Evolutionary conservation across 2,888 invertebrate species (phyloP).

Genomic region (Venustoraphidia nigricollis): DNA sequence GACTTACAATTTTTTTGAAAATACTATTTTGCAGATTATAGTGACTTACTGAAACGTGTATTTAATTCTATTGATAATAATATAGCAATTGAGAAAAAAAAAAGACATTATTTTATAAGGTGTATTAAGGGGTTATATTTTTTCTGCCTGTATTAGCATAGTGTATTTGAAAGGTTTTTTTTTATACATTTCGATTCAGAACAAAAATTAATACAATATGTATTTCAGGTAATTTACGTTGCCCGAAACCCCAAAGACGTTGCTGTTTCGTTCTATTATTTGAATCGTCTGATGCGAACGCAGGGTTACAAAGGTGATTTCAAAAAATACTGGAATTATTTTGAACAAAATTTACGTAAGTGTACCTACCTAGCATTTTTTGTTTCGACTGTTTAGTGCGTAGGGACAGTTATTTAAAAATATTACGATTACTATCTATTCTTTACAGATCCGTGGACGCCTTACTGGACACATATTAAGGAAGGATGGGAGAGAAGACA

Average conservation of each 20-base stretch:
- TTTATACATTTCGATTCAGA: background rate
- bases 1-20: no score
- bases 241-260: constrained; percentile 78
- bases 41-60: no score
- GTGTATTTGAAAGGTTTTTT: no score
- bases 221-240: constrained; percentile 55
- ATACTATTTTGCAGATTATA: no score
- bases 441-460: constrained; percentile 49
- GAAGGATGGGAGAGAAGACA: constrained; percentile 56
- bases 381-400: background rate
- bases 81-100: no score
- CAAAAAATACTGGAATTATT: constrained; percentile 53
- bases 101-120: no score
- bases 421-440: background rate
- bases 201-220: background rate
- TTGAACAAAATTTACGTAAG: constrained; percentile 50
- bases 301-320: constrained; percentile 55
- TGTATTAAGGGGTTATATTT: no score
- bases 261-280: constrained; percentile 66
- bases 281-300: constrained; percentile 52
- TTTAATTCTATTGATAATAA: no score
- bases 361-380: constrained; percentile 6
- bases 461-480: constrained; percentile 63
- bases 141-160: no score
- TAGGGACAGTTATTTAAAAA: background rate